These are phyloP conservation scores for Tor tambroides DNA, from an alignment of 2,113 vertebrate genomes.

Conservation along the genomic window DNA sequence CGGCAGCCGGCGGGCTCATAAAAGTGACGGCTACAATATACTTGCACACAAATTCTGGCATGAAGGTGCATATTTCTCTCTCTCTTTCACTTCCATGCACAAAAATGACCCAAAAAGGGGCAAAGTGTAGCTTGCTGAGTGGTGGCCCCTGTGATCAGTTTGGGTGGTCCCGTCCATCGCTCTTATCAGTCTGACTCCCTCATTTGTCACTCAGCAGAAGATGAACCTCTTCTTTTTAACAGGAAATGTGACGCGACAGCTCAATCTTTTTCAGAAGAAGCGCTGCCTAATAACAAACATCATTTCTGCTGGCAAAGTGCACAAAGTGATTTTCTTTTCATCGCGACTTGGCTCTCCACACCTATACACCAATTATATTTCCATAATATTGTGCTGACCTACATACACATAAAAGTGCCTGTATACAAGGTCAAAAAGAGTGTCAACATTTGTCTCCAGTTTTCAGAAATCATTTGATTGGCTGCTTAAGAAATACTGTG, in stretches of 20 bases:
- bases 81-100: slow-evolving; percentile 28
- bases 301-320: background rate
- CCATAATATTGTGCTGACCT: background rate
- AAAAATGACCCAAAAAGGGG: slow-evolving; percentile 22
- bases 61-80: slow-evolving; percentile 39
- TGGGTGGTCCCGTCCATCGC: slow-evolving; percentile 2
- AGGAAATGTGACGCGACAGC: slow-evolving; percentile 1
- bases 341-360: background rate
- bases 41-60: slow-evolving; percentile 59
- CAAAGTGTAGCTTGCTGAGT: background rate
- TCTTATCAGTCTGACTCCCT: background rate
- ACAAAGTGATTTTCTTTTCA: background rate
- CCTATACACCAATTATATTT: background rate
- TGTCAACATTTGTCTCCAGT: background rate
- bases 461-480: no score
- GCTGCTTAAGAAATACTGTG: no score
- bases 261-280: background rate
- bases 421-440: background rate
- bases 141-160: slow-evolving; percentile 5
- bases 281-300: background rate
- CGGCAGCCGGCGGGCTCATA: slow-evolving; percentile 75
- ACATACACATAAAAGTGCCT: background rate
- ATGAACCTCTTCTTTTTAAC: background rate
- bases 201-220: slow-evolving; percentile 1
- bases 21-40: slow-evolving; percentile 69